Evolutionary conservation across 2,888 invertebrate species (phyloP).

Genomic region (Steinernema hermaphroditum): DNA sequence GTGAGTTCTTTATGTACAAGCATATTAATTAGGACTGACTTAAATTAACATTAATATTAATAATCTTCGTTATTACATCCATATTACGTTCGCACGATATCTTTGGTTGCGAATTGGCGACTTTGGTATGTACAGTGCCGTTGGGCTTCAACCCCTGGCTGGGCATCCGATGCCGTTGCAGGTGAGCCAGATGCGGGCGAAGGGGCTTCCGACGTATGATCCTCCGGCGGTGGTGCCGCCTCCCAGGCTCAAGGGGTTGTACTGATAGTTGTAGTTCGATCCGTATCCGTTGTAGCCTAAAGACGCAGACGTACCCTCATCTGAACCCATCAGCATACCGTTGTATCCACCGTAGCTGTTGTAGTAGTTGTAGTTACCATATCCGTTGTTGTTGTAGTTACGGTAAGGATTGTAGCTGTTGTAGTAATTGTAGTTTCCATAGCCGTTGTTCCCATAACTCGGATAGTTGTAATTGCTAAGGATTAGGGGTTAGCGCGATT

Average conservation of each 20-base stretch:
- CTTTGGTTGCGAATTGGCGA: conserved; percentile 11
- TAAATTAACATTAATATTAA: background rate
- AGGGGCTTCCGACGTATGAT: conserved; percentile 13
- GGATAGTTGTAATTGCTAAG: conserved; percentile 19
- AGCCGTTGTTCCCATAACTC: conserved; percentile 8
- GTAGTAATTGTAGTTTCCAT: conserved; percentile 25
- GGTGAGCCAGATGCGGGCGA: conserved; percentile 21
- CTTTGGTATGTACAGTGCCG: background rate
- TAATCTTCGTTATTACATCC: background rate
- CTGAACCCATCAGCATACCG: background rate
- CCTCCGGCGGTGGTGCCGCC: conserved; percentile 26
- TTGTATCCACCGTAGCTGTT: conserved; percentile 12
- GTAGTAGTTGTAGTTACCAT: conserved; percentile 23
- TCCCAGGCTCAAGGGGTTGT: background rate
- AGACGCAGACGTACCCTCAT: background rate
- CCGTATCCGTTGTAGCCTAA: conserved; percentile 9
- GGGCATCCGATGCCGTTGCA: conserved; percentile 26
- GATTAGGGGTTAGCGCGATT: too few relatives aligned
- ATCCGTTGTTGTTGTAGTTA: conserved; percentile 17
- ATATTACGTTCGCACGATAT: background rate
- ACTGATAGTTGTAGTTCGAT: conserved; percentile 12
- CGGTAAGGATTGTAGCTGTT: conserved; percentile 26
- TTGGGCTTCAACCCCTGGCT: background rate
- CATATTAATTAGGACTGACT: conserved; percentile 10
- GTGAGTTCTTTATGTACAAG: conserved; percentile 11